Conservation (phyloP, 2,113 vertebrate genomes). For the Percina caprodes region DNA sequence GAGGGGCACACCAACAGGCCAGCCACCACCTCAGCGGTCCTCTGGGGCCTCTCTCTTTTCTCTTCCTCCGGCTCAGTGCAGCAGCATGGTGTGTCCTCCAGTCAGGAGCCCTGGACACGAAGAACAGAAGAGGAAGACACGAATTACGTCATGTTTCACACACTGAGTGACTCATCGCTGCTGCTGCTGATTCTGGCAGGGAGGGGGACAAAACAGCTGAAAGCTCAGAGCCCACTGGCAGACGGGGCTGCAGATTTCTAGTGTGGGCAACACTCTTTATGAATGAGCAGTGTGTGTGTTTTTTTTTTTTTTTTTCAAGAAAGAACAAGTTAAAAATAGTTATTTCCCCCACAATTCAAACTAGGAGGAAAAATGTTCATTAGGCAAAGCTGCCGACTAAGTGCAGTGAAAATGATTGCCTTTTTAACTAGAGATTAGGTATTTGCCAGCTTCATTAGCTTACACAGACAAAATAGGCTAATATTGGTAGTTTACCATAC, state of each 20-base stretch:
- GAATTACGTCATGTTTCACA: conserved; percentile 79
- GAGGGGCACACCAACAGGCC: conserved; percentile 50
- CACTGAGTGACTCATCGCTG: conserved; percentile 79
- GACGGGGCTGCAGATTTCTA: conserved; percentile 15
- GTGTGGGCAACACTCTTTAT: conserved; percentile 19
- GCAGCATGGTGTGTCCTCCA: conserved; percentile 77
- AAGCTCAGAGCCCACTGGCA: conserved; percentile 38
- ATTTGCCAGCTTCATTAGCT: background rate
- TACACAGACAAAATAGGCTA: background rate
- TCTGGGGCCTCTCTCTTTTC: conserved; percentile 64
- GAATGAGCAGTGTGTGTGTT: conserved; percentile 7
- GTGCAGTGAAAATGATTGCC: background rate
- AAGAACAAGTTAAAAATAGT: background rate
- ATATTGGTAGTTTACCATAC: background rate
- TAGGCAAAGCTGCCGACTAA: background rate
- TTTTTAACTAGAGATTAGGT: background rate
- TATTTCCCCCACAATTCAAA: background rate
- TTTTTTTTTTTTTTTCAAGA: background rate
- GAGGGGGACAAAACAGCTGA: conserved; percentile 60
- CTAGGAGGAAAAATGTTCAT: background rate
- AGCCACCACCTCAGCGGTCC: conserved; percentile 66
- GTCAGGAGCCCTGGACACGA: conserved; percentile 73
- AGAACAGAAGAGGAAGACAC: conserved; percentile 78
- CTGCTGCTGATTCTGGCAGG: conserved; percentile 60
- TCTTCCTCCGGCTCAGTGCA: conserved; percentile 72